A percentile compares a stretch with the other conserved stretches of the same genome.
phyloP scores from a whole-genome alignment of 1,140 invertebrate genomes.

The Telenomus remus region DNA sequence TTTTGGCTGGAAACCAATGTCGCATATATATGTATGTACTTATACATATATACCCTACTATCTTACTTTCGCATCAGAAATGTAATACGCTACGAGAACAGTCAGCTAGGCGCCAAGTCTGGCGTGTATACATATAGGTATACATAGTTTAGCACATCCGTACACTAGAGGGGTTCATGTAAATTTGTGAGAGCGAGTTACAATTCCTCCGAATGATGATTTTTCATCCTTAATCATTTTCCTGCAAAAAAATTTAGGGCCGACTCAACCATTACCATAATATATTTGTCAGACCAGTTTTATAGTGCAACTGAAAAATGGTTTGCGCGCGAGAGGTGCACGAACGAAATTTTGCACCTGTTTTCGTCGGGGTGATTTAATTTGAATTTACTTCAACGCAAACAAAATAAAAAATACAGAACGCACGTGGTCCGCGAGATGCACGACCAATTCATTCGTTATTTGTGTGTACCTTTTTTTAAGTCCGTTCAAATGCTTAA shows the following conservation, averaged over 20 bases:
- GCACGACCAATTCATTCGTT: background rate
- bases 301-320: conserved; percentile 7
- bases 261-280: conserved; percentile 12
- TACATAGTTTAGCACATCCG: conserved; percentile 22
- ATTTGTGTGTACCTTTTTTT: conserved; percentile 11
- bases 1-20: conserved; percentile 55
- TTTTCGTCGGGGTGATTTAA: too few species aligned
- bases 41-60: conserved; percentile 13
- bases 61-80: conserved; percentile 53
- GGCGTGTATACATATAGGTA: conserved; percentile 48
- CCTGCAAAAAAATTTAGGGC: conserved; percentile 14
- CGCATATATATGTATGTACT: conserved; percentile 24
- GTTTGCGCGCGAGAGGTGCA: background rate
- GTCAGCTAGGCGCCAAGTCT: conserved; percentile 66
- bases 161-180: conserved; percentile 47
- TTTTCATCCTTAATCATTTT: conserved; percentile 47
- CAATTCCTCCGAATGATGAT: conserved; percentile 33
- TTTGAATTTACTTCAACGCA: too few species aligned
- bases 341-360: too few species aligned
- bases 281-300: conserved; percentile 16
- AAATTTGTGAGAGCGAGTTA: conserved; percentile 47
- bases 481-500: conserved; percentile 15
- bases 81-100: conserved; percentile 59
- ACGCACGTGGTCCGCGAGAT: too few species aligned
- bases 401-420: too few species aligned